Percentiles rank a stretch among this genome's conserved stretches.
Evolutionary conservation across 2,113 vertebrate genomes (phyloP).

Genomic region (Hippolais icterina): DNA sequence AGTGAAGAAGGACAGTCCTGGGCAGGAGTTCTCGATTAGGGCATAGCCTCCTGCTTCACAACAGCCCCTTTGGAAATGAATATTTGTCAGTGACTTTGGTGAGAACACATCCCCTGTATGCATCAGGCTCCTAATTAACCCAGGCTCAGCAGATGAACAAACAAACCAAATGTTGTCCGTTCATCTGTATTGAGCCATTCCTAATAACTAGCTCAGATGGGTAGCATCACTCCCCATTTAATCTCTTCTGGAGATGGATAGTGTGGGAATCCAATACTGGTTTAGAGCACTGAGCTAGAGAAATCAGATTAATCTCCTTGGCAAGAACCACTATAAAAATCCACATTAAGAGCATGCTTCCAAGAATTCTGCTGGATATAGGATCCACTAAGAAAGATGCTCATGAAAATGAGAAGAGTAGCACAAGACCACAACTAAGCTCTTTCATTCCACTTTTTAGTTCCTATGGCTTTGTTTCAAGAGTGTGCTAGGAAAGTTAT

Average conservation of each 20-base stretch:
- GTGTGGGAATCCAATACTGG: not conserved
- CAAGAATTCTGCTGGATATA: not conserved
- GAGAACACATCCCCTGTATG: not conserved
- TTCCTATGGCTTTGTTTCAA: not conserved
- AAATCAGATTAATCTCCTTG: not conserved
- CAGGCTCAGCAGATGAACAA: slow-evolving; percentile 6
- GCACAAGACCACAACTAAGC: not conserved
- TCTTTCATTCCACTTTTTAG: not conserved
- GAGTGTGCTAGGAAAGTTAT: not conserved
- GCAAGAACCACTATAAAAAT: not conserved
- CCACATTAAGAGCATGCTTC: not conserved
- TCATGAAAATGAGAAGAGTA: not conserved
- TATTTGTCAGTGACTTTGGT: not conserved
- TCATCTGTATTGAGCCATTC: not conserved
- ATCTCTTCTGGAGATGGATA: not conserved
- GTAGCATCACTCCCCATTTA: not conserved
- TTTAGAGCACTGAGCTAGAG: not conserved
- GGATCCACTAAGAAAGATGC: not conserved
- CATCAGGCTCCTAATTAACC: slow-evolving; percentile 6
- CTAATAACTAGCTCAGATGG: not conserved
- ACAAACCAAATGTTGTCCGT: not conserved
- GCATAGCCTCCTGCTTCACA: not conserved
- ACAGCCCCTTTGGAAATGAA: not conserved
- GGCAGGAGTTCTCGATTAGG: not conserved
- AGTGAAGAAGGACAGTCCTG: not conserved